Evolutionary conservation across 2,113 vertebrate genomes (phyloP).

Genomic region (Arvicanthis niloticus): DNA sequence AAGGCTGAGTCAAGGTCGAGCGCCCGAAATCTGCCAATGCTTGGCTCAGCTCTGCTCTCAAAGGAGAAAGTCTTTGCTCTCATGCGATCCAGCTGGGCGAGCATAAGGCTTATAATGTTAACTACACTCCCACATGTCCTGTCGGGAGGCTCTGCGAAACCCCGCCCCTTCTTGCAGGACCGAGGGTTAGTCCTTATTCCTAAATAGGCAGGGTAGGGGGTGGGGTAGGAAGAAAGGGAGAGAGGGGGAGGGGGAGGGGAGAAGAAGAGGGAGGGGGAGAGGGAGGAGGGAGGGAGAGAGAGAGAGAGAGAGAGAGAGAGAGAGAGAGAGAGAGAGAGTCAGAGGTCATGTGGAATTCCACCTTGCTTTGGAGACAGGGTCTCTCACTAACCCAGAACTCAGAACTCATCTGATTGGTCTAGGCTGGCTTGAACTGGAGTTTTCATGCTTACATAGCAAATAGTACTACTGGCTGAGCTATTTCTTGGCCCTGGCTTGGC

Average conservation of each 20-base stretch:
- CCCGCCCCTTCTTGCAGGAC: neutral
- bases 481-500: neutral
- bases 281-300: too few species aligned
- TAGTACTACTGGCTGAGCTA: neutral
- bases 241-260: neutral
- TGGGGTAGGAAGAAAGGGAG: too few species aligned
- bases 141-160: neutral
- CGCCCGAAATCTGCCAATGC: conserved; percentile 27
- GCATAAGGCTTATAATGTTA: conserved; percentile 47
- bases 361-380: neutral
- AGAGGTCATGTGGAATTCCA: neutral
- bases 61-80: conserved; percentile 28
- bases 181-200: neutral
- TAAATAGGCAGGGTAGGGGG: too few species aligned
- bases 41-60: conserved; percentile 4
- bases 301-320: too few species aligned
- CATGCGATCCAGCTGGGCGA: conserved; percentile 12
- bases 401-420: neutral
- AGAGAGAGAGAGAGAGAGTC: too few species aligned
- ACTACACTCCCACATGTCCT: neutral
- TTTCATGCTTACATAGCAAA: neutral
- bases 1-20: neutral
- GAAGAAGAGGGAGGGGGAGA: too few species aligned
- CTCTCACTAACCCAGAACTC: neutral
- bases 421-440: neutral